A percentile compares a stretch with the other conserved stretches of the same genome.
Evolutionary conservation across 2,113 vertebrate genomes (phyloP).

Genomic region (Dipodomys ordii): DNA sequence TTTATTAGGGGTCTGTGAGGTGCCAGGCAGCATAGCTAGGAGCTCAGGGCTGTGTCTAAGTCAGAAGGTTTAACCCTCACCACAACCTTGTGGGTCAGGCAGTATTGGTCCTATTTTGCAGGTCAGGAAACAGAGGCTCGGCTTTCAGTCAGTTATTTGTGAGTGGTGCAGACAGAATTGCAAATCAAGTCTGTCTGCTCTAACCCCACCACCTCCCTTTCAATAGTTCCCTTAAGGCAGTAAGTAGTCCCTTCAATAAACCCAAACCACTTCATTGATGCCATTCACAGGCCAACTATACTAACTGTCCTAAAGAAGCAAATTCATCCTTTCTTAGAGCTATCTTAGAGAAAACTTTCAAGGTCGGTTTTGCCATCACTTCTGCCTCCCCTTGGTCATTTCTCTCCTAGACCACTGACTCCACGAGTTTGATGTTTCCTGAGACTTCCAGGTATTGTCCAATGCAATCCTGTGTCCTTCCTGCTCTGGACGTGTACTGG

Average conservation of each 20-base stretch:
- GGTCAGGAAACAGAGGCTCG: background rate
- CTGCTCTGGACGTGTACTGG: background rate
- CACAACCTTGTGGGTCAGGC: background rate
- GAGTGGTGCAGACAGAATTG: background rate
- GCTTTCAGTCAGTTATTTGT: background rate
- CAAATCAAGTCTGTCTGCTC: background rate
- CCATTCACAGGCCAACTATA: background rate
- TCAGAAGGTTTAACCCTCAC: conserved; percentile 34
- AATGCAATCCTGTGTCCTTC: fast-evolving
- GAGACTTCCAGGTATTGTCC: background rate
- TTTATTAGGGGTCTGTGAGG: conserved; percentile 65
- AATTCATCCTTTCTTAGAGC: too few species aligned
- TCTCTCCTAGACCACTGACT: background rate
- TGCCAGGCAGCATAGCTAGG: background rate
- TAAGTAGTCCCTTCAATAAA: background rate
- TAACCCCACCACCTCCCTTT: background rate
- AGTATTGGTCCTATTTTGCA: background rate
- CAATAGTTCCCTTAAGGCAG: background rate
- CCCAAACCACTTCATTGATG: background rate
- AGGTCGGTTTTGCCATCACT: background rate
- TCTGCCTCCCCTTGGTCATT: background rate
- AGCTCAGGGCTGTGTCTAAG: background rate
- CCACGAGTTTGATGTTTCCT: background rate
- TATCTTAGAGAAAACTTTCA: background rate
- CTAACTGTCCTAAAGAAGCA: background rate